A percentile compares a stretch with the other conserved stretches of the same genome.
Evolutionary conservation across 2,888 invertebrate genomes (phyloP).

Genomic region (Aradus depressus): DNA sequence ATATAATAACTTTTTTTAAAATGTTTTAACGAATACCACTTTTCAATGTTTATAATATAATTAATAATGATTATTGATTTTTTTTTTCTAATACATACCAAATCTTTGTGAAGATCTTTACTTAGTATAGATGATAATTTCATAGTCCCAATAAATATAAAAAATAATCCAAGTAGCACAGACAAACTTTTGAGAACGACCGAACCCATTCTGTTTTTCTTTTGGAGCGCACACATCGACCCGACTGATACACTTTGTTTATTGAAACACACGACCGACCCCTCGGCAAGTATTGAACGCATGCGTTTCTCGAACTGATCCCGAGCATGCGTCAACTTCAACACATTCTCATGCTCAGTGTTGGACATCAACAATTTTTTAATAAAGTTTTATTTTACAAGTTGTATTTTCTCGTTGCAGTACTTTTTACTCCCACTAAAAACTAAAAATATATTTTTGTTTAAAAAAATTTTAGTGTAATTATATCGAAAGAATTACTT

Average conservation of each 20-base stretch:
- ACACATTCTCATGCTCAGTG: too few relatives aligned
- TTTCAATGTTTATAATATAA: neutral
- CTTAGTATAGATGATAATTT: constrained; percentile 85
- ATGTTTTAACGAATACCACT: neutral
- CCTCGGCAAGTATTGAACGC: too few relatives aligned
- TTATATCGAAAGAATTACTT: too few relatives aligned
- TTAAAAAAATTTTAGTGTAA: too few relatives aligned
- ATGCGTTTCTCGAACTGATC: constrained; percentile 10
- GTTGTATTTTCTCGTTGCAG: too few relatives aligned
- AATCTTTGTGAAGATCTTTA: constrained; percentile 90
- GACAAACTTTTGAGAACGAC: constrained; percentile 85
- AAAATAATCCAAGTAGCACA: constrained; percentile 82
- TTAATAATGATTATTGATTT: neutral
- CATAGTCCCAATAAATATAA: constrained; percentile 86
- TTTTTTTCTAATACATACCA: too few relatives aligned
- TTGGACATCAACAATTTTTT: too few relatives aligned
- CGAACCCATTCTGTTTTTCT: constrained; percentile 56
- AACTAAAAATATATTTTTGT: too few relatives aligned
- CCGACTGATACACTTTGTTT: constrained; percentile 2
- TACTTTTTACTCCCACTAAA: too few relatives aligned
- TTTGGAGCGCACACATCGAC: too few relatives aligned
- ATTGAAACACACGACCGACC: too few relatives aligned
- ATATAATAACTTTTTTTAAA: neutral
- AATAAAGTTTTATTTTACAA: too few relatives aligned
- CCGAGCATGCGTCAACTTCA: constrained; percentile 8